Evolutionary conservation across 2,888 invertebrate species (phyloP), one percentile per base, ranked within the genome.

Genomic region (Chrysolina oricalcia): DNA sequence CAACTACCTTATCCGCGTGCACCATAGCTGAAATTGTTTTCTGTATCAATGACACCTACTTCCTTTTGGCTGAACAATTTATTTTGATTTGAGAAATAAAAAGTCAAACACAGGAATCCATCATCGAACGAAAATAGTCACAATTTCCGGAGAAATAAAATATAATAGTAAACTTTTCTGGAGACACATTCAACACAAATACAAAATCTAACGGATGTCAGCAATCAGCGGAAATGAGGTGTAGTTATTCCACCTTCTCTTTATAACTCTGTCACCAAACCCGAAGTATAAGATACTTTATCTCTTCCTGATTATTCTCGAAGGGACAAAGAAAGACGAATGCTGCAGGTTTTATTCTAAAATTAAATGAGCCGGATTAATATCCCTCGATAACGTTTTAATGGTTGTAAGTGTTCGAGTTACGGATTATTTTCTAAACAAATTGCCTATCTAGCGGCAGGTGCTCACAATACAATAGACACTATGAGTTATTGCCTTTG

Each of bases 261-360:
- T 79, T 80, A 79, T 78, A 79, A 79, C 70, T 78, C 78, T 76
- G 81, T 80, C 81, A 81, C 79, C 80, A 76, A 79, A 80, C 75
- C 74, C 50, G 41, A 74, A 72, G 66, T 48, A 70, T 76, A 77
- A 75, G 76, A 78, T 81, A 63, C 64, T 81, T 81, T 81, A 81
- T 81, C 72, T 77, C 80, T 81, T 81, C 81, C 81, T 80, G 76
- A 15, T n/a, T 59, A 35, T 76, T 69, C 75, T 59, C 11, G 41
- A 72, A 71, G 40, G 50, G 62, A 68, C 59, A 56, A 75, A 53
- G 62, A 53, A 53, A 48, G 72, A 72, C 62, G 23, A 23, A 70
- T 56, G 64, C 27, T 41, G 15, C 48, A 56, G 64, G 27, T 70
- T 53, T 65, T 35, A 56, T n/a, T 21, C 27, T 69, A 35, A 70